Evolutionary conservation across 1,140 invertebrate species (phyloP), one percentile per base, ranked within the genome.

Genomic region (Drosophila yakuba): DNA sequence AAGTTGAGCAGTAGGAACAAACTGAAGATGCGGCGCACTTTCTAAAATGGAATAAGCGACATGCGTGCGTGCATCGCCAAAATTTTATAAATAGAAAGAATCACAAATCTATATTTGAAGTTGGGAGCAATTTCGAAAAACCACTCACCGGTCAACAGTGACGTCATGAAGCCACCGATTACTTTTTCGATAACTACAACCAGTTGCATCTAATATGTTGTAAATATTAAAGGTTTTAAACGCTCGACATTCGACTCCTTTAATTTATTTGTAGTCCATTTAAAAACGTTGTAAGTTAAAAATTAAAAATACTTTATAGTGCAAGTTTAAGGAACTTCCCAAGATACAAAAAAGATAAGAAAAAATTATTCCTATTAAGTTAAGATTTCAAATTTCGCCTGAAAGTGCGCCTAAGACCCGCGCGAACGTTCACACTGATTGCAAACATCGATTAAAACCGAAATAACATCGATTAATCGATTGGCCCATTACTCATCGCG

Each of bases 1-100:
- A 71, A 90, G 84, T 89, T 89, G 85, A 89, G 84, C 80, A 77
- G 69, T 80, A 78, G 76, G 74, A 80, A 78, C 74, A 90, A 85
- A 90, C 85, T 84, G 54, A 89, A 82, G 78, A 78, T 58, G 36
- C 57, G 60, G 67, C 79, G 71, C 69, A 80, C 66, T 80, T 89
- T 89, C 74, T 63, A 56, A 74, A 81, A 91, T 84, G 81, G 73
- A 73, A 79, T 75, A 80, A 75, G 69, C 81, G 74, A 56, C 74
- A 63, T 52, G 73, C 67, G 71, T 76, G 57, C 58, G 66, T 78
- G 78, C 80, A 82, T 80, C 78, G 79, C 78, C 78, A 88, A 86
- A 76, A 60, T 69, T 88, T 62, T 86, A 86, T 79, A 86, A 86
- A 86, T 86, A 86, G 83, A 62, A 74, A 47, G 69, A 74, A 80